These are phyloP conservation scores for Indri indri DNA, from an alignment of 2,113 vertebrate species.

Conservation along the genomic window DNA sequence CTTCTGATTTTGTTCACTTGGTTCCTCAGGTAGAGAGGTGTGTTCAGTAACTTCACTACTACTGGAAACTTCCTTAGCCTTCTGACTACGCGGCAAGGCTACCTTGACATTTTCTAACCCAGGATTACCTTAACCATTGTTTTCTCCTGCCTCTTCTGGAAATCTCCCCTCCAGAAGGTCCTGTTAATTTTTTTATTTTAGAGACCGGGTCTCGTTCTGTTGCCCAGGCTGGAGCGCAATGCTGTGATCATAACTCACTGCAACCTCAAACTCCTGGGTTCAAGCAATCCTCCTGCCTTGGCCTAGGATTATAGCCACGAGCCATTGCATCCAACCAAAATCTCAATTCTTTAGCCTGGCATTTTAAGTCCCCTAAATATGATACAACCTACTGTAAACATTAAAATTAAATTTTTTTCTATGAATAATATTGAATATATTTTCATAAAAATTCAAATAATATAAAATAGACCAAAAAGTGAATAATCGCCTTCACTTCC, in stretches of 20 bases:
- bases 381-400: not conserved
- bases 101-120: not conserved
- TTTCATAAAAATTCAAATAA: constrained; percentile 23
- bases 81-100: not conserved
- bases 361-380: not conserved
- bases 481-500: not conserved
- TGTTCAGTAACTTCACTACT: not conserved
- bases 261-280: not conserved
- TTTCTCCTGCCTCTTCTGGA: not conserved
- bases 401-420: not conserved
- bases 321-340: not conserved
- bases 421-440: not conserved
- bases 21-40: not conserved
- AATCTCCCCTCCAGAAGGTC: not conserved
- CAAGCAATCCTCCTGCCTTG: not conserved
- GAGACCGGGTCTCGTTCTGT: not conserved
- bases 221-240: not conserved
- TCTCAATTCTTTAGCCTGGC: not conserved
- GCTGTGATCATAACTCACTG: not conserved
- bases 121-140: not conserved
- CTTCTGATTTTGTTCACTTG: not conserved
- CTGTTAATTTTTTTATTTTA: not conserved
- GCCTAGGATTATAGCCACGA: no score
- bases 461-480: not conserved
- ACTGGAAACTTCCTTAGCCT: not conserved